Conservation (phyloP, 2,797 vertebrate genomes). For the Loriculus beryllinus region DNA sequence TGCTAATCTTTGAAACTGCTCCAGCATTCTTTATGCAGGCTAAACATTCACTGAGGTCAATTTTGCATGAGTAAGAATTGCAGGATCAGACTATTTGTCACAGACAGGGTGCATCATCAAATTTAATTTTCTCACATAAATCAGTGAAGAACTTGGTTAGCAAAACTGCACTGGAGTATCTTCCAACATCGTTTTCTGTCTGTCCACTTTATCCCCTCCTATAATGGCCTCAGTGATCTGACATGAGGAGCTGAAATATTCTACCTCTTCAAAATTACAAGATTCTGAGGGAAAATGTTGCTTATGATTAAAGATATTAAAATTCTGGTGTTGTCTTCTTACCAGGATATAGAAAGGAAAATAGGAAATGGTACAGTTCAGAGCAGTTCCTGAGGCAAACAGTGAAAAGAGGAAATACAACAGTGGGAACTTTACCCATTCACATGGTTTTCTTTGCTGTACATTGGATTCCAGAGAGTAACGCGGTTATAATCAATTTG, state of each 20-base stretch:
- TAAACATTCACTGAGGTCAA: neutral
- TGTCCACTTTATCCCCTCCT: neutral
- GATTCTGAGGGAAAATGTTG: neutral
- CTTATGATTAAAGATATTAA: neutral
- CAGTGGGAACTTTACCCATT: neutral
- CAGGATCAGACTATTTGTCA: neutral
- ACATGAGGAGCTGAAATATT: neutral
- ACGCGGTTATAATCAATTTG: conserved; percentile 38
- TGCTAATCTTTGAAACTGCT: neutral
- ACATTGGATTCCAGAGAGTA: neutral
- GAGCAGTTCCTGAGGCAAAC: neutral
- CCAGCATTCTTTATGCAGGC: neutral
- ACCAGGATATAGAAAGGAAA: neutral
- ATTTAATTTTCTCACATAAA: neutral
- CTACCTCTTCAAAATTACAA: neutral
- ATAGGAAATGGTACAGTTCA: neutral
- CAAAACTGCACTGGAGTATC: neutral
- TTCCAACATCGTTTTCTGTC: neutral
- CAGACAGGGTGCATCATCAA: neutral
- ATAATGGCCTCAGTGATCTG: neutral
- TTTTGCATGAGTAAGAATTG: neutral
- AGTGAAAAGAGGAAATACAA: neutral
- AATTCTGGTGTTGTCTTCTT: neutral
- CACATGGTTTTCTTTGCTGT: neutral
- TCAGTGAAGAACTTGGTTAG: neutral